These are phyloP conservation scores for Nephila pilipes DNA, from an alignment of 1,140 invertebrate species.

Conservation along the genomic window DNA sequence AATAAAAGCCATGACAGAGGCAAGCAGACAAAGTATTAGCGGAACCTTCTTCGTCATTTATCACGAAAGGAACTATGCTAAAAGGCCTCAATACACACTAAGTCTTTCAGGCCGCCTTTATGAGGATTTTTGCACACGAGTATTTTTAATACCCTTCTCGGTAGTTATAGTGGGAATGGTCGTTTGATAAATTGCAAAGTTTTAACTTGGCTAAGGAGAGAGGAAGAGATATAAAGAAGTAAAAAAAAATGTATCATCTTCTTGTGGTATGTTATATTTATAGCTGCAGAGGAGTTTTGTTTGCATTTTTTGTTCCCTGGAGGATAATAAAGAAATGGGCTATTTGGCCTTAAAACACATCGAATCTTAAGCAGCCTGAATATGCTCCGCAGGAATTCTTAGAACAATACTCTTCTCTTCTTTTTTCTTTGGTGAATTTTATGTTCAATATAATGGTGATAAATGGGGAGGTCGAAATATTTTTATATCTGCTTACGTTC, in stretches of 20 bases:
- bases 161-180: neutral
- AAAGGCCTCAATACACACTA: neutral
- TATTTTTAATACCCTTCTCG: constrained; percentile 6
- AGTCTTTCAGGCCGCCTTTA: neutral
- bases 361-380: constrained; percentile 21
- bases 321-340: neutral
- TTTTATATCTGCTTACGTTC: neutral
- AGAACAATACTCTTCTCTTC: neutral
- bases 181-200: constrained; percentile 14
- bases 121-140: neutral
- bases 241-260: neutral
- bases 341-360: constrained; percentile 4
- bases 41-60: neutral
- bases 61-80: neutral
- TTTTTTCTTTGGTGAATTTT: neutral
- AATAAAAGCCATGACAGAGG: neutral
- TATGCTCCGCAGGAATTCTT: neutral
- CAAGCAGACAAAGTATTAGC: neutral
- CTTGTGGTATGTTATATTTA: neutral
- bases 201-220: neutral
- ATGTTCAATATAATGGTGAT: neutral
- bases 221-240: neutral
- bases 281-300: neutral
- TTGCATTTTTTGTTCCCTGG: neutral
- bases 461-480: neutral